Conservation (phyloP, 1,140 invertebrate species). For the Aculops lycopersici region DNA sequence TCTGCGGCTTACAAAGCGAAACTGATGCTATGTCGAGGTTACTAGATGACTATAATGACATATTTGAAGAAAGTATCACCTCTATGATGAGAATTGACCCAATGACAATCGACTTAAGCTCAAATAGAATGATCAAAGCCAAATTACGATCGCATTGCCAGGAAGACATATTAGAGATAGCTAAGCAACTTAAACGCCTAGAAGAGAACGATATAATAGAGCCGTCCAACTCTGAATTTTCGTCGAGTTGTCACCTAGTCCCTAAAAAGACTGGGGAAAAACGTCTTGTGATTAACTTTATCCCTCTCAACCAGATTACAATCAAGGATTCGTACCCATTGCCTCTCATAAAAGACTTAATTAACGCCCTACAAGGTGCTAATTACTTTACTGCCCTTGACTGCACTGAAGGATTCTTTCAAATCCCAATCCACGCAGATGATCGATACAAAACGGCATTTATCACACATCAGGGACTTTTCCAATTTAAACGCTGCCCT, state of each 20-base stretch:
- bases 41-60: not conserved
- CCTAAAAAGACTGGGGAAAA: conserved; percentile 3
- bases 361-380: conserved; percentile 12
- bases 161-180: conserved; percentile 12
- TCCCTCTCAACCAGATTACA: conserved; percentile 2
- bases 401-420: conserved; percentile 19
- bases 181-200: not conserved
- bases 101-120: not conserved
- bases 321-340: not conserved
- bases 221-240: conserved; percentile 14
- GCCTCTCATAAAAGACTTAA: conserved; percentile 1
- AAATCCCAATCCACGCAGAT: conserved; percentile 13
- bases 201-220: conserved; percentile 14
- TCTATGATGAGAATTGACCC: not conserved
- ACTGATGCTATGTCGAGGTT: not conserved
- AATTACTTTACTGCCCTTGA: conserved; percentile 18
- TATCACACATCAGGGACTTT: conserved; percentile 12
- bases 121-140: not conserved
- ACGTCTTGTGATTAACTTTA: conserved; percentile 3
- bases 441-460: conserved; percentile 17
- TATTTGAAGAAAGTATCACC: not conserved
- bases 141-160: not conserved
- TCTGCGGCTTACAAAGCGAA: too few relatives aligned
- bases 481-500: conserved; percentile 7
- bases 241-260: conserved; percentile 15